A percentile compares a stretch with the other conserved stretches of the same genome.
Conservation (phyloP, 2,113 vertebrate species). For the Glaucidium brasilianum region DNA sequence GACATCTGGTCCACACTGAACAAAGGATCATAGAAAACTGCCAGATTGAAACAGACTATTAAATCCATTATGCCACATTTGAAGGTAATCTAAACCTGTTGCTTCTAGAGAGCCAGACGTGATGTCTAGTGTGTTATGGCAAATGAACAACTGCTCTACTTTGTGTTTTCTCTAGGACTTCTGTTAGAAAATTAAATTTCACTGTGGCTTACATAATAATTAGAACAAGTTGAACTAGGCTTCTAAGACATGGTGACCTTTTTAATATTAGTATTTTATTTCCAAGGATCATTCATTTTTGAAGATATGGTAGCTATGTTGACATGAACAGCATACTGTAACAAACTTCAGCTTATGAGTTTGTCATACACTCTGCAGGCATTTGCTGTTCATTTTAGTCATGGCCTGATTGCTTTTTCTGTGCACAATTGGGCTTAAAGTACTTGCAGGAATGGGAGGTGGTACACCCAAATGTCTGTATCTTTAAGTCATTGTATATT, state of each 20-base stretch:
- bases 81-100: background rate
- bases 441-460: background rate
- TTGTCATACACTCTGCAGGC: background rate
- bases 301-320: background rate
- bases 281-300: background rate
- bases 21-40: slow-evolving; percentile 3
- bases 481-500: background rate
- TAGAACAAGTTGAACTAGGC: background rate
- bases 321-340: background rate
- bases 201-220: background rate
- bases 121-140: background rate
- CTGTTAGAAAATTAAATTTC: background rate
- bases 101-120: background rate
- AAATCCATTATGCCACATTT: background rate
- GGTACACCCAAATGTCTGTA: background rate
- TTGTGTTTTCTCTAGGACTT: background rate
- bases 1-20: slow-evolving; percentile 33
- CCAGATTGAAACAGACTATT: background rate
- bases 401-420: background rate
- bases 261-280: background rate
- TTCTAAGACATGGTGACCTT: background rate
- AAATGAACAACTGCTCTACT: background rate
- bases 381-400: background rate
- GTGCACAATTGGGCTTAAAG: background rate
- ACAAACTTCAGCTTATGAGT: background rate